phyloP scores from a whole-genome alignment of 2,888 invertebrate species.

The Seira ritae region DNA sequence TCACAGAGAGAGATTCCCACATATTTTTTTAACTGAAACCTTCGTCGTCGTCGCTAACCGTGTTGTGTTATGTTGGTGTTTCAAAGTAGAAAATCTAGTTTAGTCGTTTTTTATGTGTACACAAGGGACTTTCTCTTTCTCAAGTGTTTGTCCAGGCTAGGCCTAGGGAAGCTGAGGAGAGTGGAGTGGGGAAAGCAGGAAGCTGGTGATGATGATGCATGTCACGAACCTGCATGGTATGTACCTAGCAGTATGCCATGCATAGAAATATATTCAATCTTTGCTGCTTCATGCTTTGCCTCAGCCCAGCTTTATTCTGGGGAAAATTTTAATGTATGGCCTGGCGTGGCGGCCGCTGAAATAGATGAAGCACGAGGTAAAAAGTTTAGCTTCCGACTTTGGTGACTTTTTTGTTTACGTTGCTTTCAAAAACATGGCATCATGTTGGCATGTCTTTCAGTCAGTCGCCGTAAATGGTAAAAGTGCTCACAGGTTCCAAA shows the following conservation, averaged over 20 bases:
- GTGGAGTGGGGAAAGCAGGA: neutral
- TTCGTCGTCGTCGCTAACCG: too few species aligned
- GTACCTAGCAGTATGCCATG: too few species aligned
- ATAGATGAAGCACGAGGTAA: neutral
- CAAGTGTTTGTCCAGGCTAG: neutral
- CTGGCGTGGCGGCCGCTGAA: neutral
- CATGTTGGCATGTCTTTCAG: neutral
- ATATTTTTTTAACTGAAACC: neutral
- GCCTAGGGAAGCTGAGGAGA: neutral
- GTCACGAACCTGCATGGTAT: neutral
- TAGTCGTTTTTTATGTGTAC: slow-evolving; percentile 5
- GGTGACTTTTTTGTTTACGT: slow-evolving; percentile 13
- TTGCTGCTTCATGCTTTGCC: too few species aligned
- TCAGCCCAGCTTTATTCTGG: too few species aligned
- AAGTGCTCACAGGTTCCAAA: too few species aligned
- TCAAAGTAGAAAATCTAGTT: neutral
- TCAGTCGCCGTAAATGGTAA: too few species aligned
- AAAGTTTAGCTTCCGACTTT: neutral
- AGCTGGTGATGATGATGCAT: slow-evolving; percentile 7
- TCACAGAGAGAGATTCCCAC: too few species aligned
- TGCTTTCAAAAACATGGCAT: neutral
- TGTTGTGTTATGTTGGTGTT: neutral
- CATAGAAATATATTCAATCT: too few species aligned
- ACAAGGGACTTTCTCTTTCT: neutral
- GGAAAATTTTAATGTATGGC: neutral